Base-by-base conservation (phyloP, 2,113 vertebrate genomes). In the Mustelus asterias region DNA sequence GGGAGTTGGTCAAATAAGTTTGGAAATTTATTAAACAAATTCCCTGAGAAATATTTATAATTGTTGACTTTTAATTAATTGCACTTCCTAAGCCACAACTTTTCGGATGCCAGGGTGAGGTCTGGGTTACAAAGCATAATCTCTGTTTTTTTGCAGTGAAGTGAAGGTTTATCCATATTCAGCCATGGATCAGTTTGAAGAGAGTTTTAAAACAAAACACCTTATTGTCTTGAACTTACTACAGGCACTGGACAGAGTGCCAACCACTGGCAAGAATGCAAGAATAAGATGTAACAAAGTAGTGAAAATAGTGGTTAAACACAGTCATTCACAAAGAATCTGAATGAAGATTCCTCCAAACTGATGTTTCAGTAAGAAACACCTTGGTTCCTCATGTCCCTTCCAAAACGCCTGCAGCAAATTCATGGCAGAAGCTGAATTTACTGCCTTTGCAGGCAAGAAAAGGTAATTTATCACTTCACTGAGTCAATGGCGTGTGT, bases 21-120 rank as follows among this genome's bases (percentile, higher is more conserved):
- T 65, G n/a, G 58, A 93, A 65, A 93, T 93, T 93, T 93, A 93
- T 72, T 48, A 95, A 95, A 95, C 41, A 72, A 94, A 94, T 94
- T 70, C 67, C 65, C 41, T 72, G 94, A 44, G 65, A 94, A 67
- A 69, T 69, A 94, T 94, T 94, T 94, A 24, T 54, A 95, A 92
- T 33, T 92, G 88, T 90, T 63, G 89, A 9, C 70, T 95, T 54
- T 76, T 72, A 72, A 94, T 54, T 26, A 29, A 95, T 29, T n/a
- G 1, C 94, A 72, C 18, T 69, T 69, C 2, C 10, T 54, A 95
- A 95, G 65, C 54, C 37, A 44, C 20, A 95, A 44, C 69, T 48
- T 93, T 72, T 95, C 69, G 1, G 29, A 48, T 70, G 41, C 41
- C 93, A 95, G 93, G 93, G 65, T 95, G 65, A 69, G 67, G 93